Percentiles rank a stretch among this genome's conserved stretches.
phyloP scores from a whole-genome alignment of 2,888 invertebrate genomes.

The Phragmatobia fuliginosa region DNA sequence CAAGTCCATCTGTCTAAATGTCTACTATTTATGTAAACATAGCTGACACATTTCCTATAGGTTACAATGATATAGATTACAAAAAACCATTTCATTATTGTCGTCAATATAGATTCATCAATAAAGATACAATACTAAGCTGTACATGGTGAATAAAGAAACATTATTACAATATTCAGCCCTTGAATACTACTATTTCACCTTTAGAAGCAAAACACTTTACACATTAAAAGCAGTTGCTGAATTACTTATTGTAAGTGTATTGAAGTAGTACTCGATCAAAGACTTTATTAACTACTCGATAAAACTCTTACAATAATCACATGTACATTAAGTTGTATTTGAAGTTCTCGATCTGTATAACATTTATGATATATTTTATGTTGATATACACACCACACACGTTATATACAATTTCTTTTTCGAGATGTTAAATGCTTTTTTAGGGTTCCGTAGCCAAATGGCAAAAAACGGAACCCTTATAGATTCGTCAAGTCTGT shows the following conservation, averaged over 20 bases:
- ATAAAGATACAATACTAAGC: neutral
- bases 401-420: neutral
- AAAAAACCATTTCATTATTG: too few species aligned
- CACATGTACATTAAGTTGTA: neutral
- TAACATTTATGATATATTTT: neutral
- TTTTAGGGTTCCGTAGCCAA: too few species aligned
- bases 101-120: too few species aligned
- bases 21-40: too few species aligned
- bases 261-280: neutral
- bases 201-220: neutral
- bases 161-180: neutral
- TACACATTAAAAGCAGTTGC: neutral
- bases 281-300: too few species aligned
- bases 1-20: too few species aligned
- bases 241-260: neutral
- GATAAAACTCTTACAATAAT: neutral
- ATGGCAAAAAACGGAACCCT: too few species aligned
- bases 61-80: neutral
- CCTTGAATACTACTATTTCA: neutral
- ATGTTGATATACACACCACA: neutral
- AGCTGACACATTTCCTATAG: too few species aligned
- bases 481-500: too few species aligned
- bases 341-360: neutral
- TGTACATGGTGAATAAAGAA: neutral
- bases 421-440: neutral